Conservation (phyloP, 2,888 invertebrate genomes). For the Diachrysia chrysitis region DNA sequence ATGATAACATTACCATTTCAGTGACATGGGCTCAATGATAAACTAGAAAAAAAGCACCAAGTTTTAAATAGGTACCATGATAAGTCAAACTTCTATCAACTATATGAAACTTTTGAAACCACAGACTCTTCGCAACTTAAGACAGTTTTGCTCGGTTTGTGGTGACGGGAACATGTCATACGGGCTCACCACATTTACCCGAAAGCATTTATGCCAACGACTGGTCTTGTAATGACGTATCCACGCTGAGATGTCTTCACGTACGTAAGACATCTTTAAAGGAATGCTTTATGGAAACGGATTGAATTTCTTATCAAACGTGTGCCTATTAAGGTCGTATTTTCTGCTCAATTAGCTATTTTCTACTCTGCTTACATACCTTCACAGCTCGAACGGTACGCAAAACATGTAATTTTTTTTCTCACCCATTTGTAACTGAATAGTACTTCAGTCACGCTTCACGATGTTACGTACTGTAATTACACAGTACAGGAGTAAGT, state of each 20-base stretch:
- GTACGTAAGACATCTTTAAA: neutral
- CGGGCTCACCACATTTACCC: neutral
- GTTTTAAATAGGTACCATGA: no score
- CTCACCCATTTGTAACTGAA: neutral
- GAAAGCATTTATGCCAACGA: neutral
- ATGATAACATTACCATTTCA: no score
- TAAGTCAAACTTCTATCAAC: neutral
- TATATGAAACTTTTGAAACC: neutral
- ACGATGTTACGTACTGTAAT: neutral
- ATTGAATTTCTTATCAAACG: neutral
- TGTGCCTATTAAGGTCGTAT: neutral
- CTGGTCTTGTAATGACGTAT: neutral
- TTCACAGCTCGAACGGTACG: neutral
- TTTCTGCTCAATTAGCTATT: slow-evolving; percentile 4
- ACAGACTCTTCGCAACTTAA: neutral
- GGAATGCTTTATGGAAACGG: slow-evolving; percentile 1
- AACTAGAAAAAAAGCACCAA: no score
- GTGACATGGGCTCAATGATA: no score
- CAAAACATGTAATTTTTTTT: neutral
- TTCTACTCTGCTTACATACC: neutral
- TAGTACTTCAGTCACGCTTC: neutral
- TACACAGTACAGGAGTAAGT: neutral
- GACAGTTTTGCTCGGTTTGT: neutral
- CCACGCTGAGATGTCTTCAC: neutral
- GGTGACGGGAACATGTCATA: neutral